phyloP scores from a whole-genome alignment of 1,140 invertebrate species.

The Ctenoplectra terminalis region DNA sequence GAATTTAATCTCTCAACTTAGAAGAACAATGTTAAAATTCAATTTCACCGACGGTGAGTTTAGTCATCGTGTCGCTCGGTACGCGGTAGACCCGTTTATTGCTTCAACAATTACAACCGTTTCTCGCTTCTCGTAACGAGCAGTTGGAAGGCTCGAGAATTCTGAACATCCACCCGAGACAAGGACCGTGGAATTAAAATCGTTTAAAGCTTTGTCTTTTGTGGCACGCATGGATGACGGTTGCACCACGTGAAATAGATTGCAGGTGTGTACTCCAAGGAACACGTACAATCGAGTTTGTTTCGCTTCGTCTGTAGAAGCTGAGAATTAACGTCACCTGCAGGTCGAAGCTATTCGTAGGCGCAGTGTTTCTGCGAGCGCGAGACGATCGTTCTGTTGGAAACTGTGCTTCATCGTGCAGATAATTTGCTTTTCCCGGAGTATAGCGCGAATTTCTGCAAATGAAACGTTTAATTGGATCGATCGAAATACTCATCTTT shows the following conservation, averaged over 20 bases:
- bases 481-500: background rate
- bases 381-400: background rate
- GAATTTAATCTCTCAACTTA: constrained; percentile 31
- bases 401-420: background rate
- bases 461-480: constrained; percentile 20
- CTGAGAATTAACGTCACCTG: constrained; percentile 31
- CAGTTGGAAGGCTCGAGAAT: background rate
- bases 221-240: background rate
- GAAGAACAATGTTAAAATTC: constrained; percentile 39
- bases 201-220: background rate
- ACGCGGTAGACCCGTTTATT: constrained; percentile 46
- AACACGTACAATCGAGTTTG: constrained; percentile 6
- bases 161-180: background rate
- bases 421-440: background rate
- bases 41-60: constrained; percentile 54
- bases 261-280: background rate
- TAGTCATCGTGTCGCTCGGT: constrained; percentile 33
- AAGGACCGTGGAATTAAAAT: constrained; percentile 36
- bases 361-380: background rate
- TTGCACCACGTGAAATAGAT: background rate
- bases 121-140: constrained; percentile 50
- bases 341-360: constrained; percentile 7
- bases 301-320: constrained; percentile 5
- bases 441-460: background rate
- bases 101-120: constrained; percentile 61